Base-by-base conservation (phyloP, 2,888 invertebrate genomes). In the Oscheius sp. region DNA sequence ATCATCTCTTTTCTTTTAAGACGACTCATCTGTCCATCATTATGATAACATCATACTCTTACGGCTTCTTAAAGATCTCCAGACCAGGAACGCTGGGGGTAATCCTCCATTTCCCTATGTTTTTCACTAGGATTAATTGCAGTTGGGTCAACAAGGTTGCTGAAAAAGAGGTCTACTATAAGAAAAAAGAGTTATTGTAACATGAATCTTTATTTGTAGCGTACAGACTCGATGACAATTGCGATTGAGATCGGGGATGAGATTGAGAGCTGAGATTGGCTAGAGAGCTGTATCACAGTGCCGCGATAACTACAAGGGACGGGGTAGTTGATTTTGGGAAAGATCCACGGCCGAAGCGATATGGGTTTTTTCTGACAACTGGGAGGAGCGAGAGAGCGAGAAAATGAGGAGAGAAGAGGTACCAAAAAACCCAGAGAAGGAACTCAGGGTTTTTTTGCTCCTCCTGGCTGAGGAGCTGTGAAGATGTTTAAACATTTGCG, bases 401-500 rank as follows among this genome's bases (percentile, higher is more conserved):
- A 7, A 42, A 42, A 5, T 42, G 42, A 42, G 42, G 42, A 42
- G 42, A 42, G 42, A 5, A 42, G 42, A 42, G 42, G 42, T 42
- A 42, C 21, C 21, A 21, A 21, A 21, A 21, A 21, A 21, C 21
- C 21, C 21, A 21, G 21, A 21, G 21, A 21, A 21, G 21, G 21
- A 21, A 21, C 21, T 55, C 21, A 21, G 55, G n/a, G 29, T 9
- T 21, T 7, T 29, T 21, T 9, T 21, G 29, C 21, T 21, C 42
- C 42, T 5, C 42, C 42, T 5, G 42, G 42, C 42, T 42, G 42
- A 5, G 42, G 68, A 37, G 57, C 76, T 9, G 82, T 78, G 72
- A 83, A 82, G 10, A 81, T 66, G 35, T 66, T 74, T 58, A 83
- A 65, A 66, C 83, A 83, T 7, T 71, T 74, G 21, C 79, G 75